Conservation (phyloP, 2,797 vertebrate genomes). For the Cheirogaleus major region DNA sequence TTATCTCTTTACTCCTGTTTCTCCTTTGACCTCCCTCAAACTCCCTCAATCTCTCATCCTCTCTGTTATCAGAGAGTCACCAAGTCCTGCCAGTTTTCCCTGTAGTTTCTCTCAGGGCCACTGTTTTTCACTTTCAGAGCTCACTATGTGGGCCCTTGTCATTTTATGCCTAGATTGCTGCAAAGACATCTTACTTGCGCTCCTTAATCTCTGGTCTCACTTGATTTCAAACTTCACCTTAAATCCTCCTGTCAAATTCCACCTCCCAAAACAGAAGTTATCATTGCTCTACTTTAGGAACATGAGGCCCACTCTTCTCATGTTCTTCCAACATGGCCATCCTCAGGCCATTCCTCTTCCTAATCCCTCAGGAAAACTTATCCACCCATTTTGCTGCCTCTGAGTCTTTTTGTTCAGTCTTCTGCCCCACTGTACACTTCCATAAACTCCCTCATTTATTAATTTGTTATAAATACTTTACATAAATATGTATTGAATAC, state of each 20-base stretch:
- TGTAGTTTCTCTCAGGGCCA: background rate
- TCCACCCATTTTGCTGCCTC: background rate
- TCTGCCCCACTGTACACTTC: background rate
- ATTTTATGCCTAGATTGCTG: background rate
- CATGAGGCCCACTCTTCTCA: fast-evolving
- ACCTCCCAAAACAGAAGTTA: background rate
- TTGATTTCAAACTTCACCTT: constrained; percentile 30
- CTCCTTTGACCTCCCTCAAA: background rate
- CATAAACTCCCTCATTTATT: background rate
- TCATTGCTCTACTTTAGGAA: background rate
- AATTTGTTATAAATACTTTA: background rate
- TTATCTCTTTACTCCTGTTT: background rate
- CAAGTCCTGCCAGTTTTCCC: background rate
- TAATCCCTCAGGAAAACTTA: background rate
- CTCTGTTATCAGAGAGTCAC: background rate
- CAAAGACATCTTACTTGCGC: background rate
- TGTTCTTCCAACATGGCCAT: background rate
- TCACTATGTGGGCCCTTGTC: background rate
- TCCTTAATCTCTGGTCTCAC: background rate
- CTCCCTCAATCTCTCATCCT: background rate
- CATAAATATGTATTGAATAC: background rate
- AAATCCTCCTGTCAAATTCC: constrained; percentile 13
- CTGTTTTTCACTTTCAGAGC: background rate
- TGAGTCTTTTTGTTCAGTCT: background rate
- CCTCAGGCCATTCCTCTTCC: background rate